Percentiles rank a stretch among this genome's conserved stretches.
phyloP scores from a whole-genome alignment of 1,140 invertebrate species.

The Mylabris phalerata region DNA sequence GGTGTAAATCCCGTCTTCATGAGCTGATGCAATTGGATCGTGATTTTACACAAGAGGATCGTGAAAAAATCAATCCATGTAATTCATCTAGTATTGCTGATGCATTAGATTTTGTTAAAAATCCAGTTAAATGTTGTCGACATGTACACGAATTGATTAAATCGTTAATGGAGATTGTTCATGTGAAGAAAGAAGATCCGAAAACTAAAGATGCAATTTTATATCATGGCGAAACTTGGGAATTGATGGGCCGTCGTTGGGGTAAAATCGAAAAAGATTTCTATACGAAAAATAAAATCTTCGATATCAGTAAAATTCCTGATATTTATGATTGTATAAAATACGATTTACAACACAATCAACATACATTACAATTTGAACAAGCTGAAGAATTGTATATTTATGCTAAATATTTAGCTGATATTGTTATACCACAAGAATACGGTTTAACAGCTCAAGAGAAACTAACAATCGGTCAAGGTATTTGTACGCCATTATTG shows the following conservation, averaged over 20 bases:
- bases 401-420: conserved; percentile 91
- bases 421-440: conserved; percentile 99
- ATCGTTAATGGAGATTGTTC: conserved; percentile 77
- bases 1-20: conserved; percentile 91
- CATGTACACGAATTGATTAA: conserved; percentile 82
- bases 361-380: conserved; percentile 89
- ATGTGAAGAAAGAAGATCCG: conserved; percentile 76
- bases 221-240: conserved; percentile 99
- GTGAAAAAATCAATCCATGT: conserved; percentile 82
- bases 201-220: conserved; percentile 86
- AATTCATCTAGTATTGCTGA: conserved; percentile 78
- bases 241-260: conserved; percentile 96
- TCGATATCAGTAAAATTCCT: conserved; percentile 98
- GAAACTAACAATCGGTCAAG: conserved; percentile 94
- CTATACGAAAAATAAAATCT: conserved; percentile 82
- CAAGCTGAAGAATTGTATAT: conserved; percentile 92
- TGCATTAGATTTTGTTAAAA: conserved; percentile 92
- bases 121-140: conserved; percentile 90
- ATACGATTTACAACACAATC: conserved; percentile 97
- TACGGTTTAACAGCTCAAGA: conserved; percentile 95
- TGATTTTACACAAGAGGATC: conserved; percentile 83
- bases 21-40: conserved; percentile 86
- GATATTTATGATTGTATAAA: conserved; percentile 99
- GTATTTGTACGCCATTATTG: conserved; percentile 92
- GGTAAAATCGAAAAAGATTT: conserved; percentile 99